These are phyloP conservation scores for Ichneumoninae sp. DNA, from an alignment of 2,888 invertebrate species.

Conservation along the genomic window DNA sequence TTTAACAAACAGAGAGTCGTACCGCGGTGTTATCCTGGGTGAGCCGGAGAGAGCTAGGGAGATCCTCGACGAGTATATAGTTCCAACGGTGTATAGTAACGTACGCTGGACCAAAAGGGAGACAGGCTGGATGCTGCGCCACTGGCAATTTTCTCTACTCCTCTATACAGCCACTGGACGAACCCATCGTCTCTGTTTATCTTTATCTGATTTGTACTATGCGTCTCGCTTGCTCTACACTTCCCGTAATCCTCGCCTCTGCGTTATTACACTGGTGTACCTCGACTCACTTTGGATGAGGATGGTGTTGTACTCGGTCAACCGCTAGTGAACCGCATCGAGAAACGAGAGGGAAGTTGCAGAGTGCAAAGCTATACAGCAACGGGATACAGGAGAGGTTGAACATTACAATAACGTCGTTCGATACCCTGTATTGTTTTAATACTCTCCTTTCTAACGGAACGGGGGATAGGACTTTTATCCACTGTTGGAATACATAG, in stretches of 20 bases:
- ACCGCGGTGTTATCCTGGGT: constrained; percentile 37
- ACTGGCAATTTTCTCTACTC: constrained; percentile 51
- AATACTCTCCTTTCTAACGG: neutral
- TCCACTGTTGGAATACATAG: neutral
- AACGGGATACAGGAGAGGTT: neutral
- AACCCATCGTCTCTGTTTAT: constrained; percentile 23
- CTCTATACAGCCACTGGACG: neutral
- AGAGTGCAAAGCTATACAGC: neutral
- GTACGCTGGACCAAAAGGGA: constrained; percentile 27
- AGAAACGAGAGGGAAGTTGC: neutral
- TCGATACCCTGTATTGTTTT: neutral
- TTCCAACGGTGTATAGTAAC: constrained; percentile 5
- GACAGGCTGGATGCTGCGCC: constrained; percentile 18
- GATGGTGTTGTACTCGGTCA: constrained; percentile 42
- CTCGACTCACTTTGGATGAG: constrained; percentile 24
- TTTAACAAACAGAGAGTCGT: constrained; percentile 78
- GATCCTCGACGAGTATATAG: neutral
- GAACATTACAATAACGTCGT: neutral
- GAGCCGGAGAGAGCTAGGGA: constrained; percentile 2
- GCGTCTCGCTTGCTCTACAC: constrained; percentile 16
- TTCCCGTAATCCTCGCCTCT: constrained; percentile 45
- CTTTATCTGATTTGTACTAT: neutral
- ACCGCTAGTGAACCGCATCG: constrained; percentile 38
- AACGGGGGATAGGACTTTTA: neutral
- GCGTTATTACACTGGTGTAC: constrained; percentile 45